Evolutionary conservation across 2,888 invertebrate genomes (phyloP).

Genomic region (Syritta pipiens): DNA sequence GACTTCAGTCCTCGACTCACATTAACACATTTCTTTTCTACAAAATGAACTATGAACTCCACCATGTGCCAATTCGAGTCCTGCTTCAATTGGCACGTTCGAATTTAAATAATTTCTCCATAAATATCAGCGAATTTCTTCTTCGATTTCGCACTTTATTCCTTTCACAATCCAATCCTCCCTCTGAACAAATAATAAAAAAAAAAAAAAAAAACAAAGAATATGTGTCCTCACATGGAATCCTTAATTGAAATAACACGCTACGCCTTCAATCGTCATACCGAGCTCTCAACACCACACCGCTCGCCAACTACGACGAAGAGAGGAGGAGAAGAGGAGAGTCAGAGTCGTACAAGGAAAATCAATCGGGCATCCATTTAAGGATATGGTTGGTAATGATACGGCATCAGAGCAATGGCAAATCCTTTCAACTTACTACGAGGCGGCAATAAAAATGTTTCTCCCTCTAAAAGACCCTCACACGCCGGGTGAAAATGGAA

Average conservation of each 20-base stretch:
- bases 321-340: background rate
- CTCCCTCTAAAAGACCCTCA: conserved; percentile 26
- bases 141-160: conserved; percentile 28
- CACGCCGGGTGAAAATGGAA: background rate
- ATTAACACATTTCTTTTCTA: no score
- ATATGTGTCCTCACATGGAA: conserved; percentile 1
- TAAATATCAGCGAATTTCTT: conserved; percentile 36
- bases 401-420: conserved; percentile 10
- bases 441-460: conserved; percentile 39
- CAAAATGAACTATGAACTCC: no score
- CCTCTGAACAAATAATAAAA: background rate
- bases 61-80: background rate
- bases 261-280: conserved; percentile 28
- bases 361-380: no score
- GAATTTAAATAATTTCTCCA: conserved; percentile 40
- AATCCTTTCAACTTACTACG: conserved; percentile 26
- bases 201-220: no score
- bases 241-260: conserved; percentile 44
- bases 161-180: background rate
- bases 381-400: conserved; percentile 14
- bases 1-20: no score
- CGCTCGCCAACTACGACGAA: conserved; percentile 47
- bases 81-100: conserved; percentile 47
- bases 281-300: conserved; percentile 3
- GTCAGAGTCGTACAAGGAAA: no score